Conservation (phyloP, 2,797 vertebrate genomes). For the Chrosomus eos region DNA sequence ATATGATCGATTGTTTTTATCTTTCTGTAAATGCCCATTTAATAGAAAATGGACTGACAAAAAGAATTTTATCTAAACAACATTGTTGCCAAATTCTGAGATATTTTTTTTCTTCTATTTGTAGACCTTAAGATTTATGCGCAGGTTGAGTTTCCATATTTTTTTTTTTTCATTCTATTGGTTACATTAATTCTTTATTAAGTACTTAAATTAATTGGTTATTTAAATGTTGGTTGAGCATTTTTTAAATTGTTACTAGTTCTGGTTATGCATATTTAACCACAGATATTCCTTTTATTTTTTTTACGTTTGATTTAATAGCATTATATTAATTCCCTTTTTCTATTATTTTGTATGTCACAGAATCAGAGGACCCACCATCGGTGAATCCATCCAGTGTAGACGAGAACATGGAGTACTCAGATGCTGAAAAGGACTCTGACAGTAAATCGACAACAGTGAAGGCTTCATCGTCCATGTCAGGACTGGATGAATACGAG, state of each 20-base stretch:
- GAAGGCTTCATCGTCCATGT: conserved; percentile 83
- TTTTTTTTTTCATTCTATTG: not conserved
- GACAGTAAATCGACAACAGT: conserved; percentile 82
- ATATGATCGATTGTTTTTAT: not conserved
- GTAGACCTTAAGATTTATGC: not conserved
- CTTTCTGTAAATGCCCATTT: not conserved
- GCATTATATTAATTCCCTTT: not conserved
- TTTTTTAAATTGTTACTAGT: not conserved
- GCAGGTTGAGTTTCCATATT: not conserved
- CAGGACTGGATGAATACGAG: conserved; percentile 95
- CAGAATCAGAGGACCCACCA: conserved; percentile 94
- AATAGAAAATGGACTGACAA: not conserved
- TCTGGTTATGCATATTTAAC: not conserved
- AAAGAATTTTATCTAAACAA: not conserved
- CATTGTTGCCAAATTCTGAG: not conserved
- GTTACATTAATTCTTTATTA: not conserved
- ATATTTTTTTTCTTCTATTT: not conserved
- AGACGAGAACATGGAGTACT: conserved; percentile 91
- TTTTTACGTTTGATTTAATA: not conserved
- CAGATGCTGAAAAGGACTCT: conserved; percentile 92
- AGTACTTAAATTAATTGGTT: not conserved
- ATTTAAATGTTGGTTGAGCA: not conserved
- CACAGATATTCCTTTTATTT: not conserved
- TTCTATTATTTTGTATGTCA: conserved; percentile 5
- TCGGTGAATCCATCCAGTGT: conserved; percentile 96